phyloP scores from a whole-genome alignment of 2,113 vertebrate species.

The Odontophorus gujanensis region DNA sequence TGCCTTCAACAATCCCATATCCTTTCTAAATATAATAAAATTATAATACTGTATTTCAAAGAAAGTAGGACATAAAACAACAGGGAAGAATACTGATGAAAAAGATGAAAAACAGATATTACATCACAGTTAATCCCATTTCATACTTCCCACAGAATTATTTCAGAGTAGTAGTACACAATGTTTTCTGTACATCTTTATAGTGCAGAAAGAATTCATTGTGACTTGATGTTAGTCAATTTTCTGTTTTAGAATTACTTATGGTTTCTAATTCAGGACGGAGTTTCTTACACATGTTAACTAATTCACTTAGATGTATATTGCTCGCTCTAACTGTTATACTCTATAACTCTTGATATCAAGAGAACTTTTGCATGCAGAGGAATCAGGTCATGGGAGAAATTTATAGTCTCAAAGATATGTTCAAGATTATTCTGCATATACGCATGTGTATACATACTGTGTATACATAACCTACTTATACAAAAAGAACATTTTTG shows the following conservation, averaged over 20 bases:
- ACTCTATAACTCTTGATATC: neutral
- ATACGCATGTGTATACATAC: neutral
- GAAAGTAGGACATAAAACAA: neutral
- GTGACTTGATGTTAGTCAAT: neutral
- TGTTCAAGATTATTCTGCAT: slow-evolving; percentile 20
- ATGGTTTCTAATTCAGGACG: neutral
- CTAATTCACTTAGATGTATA: neutral
- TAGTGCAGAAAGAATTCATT: neutral
- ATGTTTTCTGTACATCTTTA: neutral
- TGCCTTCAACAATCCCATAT: neutral
- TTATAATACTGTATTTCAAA: neutral
- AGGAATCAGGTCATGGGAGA: slow-evolving; percentile 6
- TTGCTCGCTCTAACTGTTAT: no score
- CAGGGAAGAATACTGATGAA: neutral
- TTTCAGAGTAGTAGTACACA: neutral
- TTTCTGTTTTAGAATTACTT: neutral
- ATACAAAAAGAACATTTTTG: slow-evolving; percentile 40
- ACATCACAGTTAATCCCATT: neutral
- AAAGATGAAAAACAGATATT: neutral
- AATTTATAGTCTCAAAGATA: neutral
- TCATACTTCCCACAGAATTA: neutral
- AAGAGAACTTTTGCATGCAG: neutral
- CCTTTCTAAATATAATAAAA: neutral
- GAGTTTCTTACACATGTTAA: neutral
- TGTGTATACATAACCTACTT: neutral